Evolutionary conservation across 2,888 invertebrate species (phyloP), one percentile per base, ranked within the genome.

Genomic region (Metellina segmentata): DNA sequence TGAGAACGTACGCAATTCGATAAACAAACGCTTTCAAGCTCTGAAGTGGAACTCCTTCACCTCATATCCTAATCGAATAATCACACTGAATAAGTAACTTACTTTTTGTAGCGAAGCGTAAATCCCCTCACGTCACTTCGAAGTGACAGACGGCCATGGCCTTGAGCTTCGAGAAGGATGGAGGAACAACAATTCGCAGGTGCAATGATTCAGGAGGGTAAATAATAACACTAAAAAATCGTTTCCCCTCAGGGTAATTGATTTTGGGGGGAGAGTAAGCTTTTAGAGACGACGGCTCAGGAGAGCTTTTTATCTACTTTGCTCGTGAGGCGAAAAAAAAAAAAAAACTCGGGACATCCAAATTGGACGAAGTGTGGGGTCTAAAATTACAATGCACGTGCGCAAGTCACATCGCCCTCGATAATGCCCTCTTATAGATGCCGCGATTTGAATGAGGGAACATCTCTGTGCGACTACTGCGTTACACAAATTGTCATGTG

Each of bases 241-340:
- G 52, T 69, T 78, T 49, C 69, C 85, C 85, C 77, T n/a, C 78
- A 20, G 78, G 85, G 85, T 86, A 86, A 86, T 86, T 86, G 85
- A 86, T 86, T 86, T 81, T 78, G 61, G 19, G 77, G 77, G 74
- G 82, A 16, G 7, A 34, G 72, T 6, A 16, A 13, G 78, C 61
- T 75, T 86, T 86, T 78, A 81, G 78, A 51, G 16, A 34, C 48
- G 49, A 51, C 19, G 70, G 70, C 77, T 75, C 48, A 8, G 85
- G 51, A 86, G 61, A 51, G 77, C 78, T 78, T 86, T 77, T 86
- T 85, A 85, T 85, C 78, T 86, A 61, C 61, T 16, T 70, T 20
- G 34, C 85, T 51, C 75, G 74, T 85, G 78, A 86, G 70, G 70
- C 69, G 34, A 78, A 61, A 75, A 78, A 77, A 78, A 51, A 19